A percentile compares a stretch with the other conserved stretches of the same genome.
Conservation (phyloP, 1,140 invertebrate genomes). For the Ceratina japonica region DNA sequence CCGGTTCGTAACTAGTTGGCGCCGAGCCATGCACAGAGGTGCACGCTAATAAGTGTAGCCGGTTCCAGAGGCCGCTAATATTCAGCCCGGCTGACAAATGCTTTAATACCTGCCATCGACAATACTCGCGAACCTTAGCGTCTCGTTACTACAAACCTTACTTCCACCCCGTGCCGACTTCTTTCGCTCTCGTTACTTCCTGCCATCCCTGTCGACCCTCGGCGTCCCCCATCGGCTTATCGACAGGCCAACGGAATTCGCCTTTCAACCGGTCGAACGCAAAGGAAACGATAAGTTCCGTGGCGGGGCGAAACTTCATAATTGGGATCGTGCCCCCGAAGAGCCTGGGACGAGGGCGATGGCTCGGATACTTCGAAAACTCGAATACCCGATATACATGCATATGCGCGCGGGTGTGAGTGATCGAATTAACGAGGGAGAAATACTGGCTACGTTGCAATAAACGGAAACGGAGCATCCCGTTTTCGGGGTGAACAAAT, state of each 20-base stretch:
- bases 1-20: constrained; percentile 74
- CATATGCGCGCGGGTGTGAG: background rate
- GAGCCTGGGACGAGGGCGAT: background rate
- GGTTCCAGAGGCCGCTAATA: constrained; percentile 64
- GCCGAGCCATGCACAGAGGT: constrained; percentile 72
- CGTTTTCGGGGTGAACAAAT: background rate
- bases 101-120: constrained; percentile 74
- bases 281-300: constrained; percentile 43
- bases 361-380: background rate
- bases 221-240: background rate
- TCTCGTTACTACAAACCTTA: constrained; percentile 39
- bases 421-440: background rate
- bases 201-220: background rate
- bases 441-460: no score
- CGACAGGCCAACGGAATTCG: constrained; percentile 20
- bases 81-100: constrained; percentile 73
- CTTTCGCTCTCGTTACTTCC: constrained; percentile 11
- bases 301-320: constrained; percentile 33
- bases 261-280: constrained; percentile 26
- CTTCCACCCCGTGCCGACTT: constrained; percentile 38
- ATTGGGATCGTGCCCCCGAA: constrained; percentile 27
- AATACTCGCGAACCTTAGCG: constrained; percentile 55
- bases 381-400: background rate
- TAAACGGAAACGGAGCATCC: background rate
- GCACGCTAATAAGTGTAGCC: constrained; percentile 73